Evolutionary conservation across 2,888 invertebrate species (phyloP).

Genomic region (Lydus trimaculatus): DNA sequence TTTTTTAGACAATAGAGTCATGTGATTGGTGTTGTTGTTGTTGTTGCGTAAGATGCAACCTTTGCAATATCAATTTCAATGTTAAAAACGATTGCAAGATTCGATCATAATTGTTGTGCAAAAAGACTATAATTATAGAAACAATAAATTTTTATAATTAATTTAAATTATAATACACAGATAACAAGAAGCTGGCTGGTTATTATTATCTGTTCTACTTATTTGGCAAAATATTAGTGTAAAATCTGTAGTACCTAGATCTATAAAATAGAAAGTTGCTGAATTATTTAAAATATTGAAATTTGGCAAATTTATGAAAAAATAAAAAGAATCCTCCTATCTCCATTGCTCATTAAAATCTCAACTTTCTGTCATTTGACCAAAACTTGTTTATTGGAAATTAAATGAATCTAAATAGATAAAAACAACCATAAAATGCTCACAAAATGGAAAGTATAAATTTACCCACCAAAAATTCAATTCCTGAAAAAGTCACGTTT

Average conservation of each 20-base stretch:
- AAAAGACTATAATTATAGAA: background rate
- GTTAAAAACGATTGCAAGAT: background rate
- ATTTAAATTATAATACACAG: background rate
- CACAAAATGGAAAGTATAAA: no score
- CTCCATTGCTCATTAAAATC: background rate
- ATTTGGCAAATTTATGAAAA: background rate
- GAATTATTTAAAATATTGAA: background rate
- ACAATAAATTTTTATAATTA: no score
- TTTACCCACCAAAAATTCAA: no score
- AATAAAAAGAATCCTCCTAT: background rate
- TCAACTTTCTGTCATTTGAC: background rate
- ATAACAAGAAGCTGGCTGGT: no score
- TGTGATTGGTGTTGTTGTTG: background rate
- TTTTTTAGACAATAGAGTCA: slow-evolving; percentile 11
- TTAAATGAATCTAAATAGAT: no score
- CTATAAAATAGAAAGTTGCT: background rate
- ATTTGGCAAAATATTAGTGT: background rate
- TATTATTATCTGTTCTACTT: background rate
- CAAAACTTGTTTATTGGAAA: background rate
- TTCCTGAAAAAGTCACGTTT: background rate
- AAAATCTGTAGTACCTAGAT: no score
- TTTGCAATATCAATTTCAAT: background rate
- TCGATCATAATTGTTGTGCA: background rate
- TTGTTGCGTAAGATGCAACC: slow-evolving; percentile 4
- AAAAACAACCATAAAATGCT: no score